Evolutionary conservation across 2,113 vertebrate genomes (phyloP).

Genomic region (Zeus faber): DNA sequence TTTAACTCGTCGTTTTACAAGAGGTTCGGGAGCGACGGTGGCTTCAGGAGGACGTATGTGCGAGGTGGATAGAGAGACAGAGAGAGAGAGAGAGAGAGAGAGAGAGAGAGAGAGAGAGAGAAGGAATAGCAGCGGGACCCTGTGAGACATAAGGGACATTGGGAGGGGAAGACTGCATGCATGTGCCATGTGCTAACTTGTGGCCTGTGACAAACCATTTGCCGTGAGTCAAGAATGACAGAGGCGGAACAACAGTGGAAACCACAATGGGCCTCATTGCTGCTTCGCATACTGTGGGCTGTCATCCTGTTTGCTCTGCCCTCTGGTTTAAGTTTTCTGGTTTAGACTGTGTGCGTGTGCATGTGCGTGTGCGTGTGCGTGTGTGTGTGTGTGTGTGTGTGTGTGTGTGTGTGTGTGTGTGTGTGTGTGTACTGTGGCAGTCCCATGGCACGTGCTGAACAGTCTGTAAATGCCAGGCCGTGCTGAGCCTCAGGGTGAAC

Average conservation of each 20-base stretch:
- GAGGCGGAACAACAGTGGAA: constrained; percentile 19
- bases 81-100: constrained; percentile 2
- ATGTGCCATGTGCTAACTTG: constrained; percentile 27
- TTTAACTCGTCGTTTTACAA: constrained; percentile 39
- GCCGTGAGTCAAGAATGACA: constrained; percentile 43
- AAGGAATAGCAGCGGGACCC: too few relatives aligned
- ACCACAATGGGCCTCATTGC: constrained; percentile 36
- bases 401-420: constrained; percentile 5
- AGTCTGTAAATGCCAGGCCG: constrained; percentile 52
- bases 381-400: constrained; percentile 18
- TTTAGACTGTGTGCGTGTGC: constrained; percentile 14
- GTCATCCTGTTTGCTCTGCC: constrained; percentile 20
- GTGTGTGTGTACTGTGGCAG: not conserved
- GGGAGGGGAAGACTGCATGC: constrained; percentile 1
- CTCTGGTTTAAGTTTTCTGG: constrained; percentile 22
- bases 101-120: constrained; percentile 1
- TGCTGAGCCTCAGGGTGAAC: constrained; percentile 33
- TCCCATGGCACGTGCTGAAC: constrained; percentile 29
- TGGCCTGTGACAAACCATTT: constrained; percentile 39
- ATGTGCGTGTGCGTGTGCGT: constrained; percentile 15
- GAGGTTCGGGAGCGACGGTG: constrained; percentile 11
- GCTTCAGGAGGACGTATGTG: not conserved
- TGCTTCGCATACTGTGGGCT: constrained; percentile 15
- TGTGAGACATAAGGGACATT: constrained; percentile 4
- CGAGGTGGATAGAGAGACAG: not conserved